Evolutionary conservation across 1,140 invertebrate species (phyloP).

Genomic region (Ridgeia piscesae): DNA sequence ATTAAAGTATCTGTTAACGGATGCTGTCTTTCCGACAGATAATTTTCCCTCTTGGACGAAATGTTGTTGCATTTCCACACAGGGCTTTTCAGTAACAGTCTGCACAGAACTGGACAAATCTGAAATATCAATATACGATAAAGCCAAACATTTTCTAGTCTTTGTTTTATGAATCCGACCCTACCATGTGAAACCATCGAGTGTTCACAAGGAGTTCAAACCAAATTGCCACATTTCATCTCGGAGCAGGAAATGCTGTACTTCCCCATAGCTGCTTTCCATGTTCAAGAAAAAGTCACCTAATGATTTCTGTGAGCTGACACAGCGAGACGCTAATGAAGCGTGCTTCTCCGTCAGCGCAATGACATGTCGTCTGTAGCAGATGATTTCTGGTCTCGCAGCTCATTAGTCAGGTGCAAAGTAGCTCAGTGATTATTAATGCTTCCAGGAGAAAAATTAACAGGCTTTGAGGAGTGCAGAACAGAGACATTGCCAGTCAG

Average conservation of each 20-base stretch:
- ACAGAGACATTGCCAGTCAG: not conserved
- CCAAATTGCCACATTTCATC: not conserved
- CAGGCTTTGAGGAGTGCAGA: not conserved
- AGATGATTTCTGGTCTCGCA: not conserved
- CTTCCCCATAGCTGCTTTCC: not conserved
- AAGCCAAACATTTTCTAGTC: too few relatives aligned
- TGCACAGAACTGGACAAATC: too few relatives aligned
- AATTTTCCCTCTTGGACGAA: too few relatives aligned
- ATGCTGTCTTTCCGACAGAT: too few relatives aligned
- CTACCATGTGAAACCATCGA: not conserved
- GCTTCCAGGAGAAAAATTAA: not conserved
- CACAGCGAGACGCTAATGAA: not conserved
- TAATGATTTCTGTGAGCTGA: not conserved
- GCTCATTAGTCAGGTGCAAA: not conserved
- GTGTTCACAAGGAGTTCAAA: not conserved
- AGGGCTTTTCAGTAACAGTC: too few relatives aligned
- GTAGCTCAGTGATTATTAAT: not conserved
- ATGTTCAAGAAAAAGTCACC: not conserved
- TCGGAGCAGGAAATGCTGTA: not conserved
- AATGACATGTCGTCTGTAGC: not conserved
- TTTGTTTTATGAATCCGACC: not conserved
- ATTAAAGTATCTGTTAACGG: too few relatives aligned
- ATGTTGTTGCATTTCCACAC: too few relatives aligned
- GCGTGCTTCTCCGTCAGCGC: too few relatives aligned
- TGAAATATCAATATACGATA: too few relatives aligned